Percentiles rank a stretch among this genome's conserved stretches.
These are phyloP conservation scores for Halichoeres trimaculatus DNA, from an alignment of 2,113 vertebrate genomes.

Conservation along the genomic window DNA sequence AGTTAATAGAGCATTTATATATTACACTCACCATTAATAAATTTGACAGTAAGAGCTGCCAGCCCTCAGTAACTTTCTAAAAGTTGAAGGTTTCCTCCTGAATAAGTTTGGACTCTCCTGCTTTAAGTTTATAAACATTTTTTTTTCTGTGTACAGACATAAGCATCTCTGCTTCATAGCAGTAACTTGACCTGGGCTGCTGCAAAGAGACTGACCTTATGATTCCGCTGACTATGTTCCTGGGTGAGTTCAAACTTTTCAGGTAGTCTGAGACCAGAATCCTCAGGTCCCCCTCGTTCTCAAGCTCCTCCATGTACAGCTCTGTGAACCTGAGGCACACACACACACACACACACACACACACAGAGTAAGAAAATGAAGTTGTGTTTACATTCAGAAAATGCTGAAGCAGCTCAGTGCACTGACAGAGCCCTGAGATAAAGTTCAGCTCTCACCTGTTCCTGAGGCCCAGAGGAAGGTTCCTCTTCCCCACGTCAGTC, in stretches of 20 bases:
- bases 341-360: not conserved
- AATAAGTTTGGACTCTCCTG: no score
- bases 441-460: slow-evolving; percentile 86
- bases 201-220: slow-evolving; percentile 85
- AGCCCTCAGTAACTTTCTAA: no score
- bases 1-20: no score
- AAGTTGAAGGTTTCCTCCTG: no score
- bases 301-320: slow-evolving; percentile 95
- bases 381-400: no score
- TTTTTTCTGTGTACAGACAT: no score
- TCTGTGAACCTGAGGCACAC: slow-evolving; percentile 90
- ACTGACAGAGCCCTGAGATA: not conserved
- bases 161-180: no score
- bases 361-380: not conserved
- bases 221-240: slow-evolving; percentile 89
- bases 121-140: no score
- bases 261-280: slow-evolving; percentile 94
- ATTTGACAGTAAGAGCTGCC: no score
- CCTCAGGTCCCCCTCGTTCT: slow-evolving; percentile 90
- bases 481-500: slow-evolving; percentile 97
- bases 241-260: slow-evolving; percentile 87
- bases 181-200: not conserved
- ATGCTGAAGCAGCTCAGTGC: not conserved
- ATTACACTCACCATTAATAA: no score
- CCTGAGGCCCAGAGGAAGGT: slow-evolving; percentile 95